phyloP scores from a whole-genome alignment of 2,888 invertebrate species.

The Chloroclysta siterata region DNA sequence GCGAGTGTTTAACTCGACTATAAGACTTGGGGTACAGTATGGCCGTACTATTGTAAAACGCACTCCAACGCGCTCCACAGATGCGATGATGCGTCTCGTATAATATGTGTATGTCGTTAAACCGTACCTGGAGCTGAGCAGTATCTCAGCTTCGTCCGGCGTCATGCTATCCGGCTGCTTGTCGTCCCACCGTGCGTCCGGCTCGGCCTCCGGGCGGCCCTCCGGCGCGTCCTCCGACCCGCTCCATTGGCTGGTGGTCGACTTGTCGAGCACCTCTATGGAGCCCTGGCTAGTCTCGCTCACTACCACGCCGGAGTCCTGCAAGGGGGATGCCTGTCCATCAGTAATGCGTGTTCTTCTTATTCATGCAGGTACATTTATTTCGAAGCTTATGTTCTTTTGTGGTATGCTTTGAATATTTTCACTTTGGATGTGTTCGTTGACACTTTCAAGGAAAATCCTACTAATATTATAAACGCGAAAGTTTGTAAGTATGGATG shows the following conservation, averaged over 20 bases:
- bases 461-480: no score
- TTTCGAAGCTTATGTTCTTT: no score
- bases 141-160: conserved; percentile 94
- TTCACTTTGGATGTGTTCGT: no score
- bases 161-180: conserved; percentile 87
- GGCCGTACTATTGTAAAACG: no score
- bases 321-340: conserved; percentile 34
- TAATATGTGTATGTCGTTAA: not conserved
- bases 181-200: conserved; percentile 52
- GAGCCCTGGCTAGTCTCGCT: conserved; percentile 83
- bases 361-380: not conserved
- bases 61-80: no score
- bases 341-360: conserved; percentile 1
- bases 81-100: no score
- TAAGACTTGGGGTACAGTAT: no score
- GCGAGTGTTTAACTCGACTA: no score
- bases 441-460: no score
- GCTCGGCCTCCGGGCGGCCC: conserved; percentile 50
- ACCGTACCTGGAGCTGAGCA: conserved; percentile 91
- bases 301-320: conserved; percentile 83
- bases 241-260: conserved; percentile 85
- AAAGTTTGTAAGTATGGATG: no score
- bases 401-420: no score
- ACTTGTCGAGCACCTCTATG: conserved; percentile 84
- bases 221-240: conserved; percentile 81